Evolutionary conservation across 2,888 invertebrate species (phyloP).

Genomic region (Ectemnius continuus): DNA sequence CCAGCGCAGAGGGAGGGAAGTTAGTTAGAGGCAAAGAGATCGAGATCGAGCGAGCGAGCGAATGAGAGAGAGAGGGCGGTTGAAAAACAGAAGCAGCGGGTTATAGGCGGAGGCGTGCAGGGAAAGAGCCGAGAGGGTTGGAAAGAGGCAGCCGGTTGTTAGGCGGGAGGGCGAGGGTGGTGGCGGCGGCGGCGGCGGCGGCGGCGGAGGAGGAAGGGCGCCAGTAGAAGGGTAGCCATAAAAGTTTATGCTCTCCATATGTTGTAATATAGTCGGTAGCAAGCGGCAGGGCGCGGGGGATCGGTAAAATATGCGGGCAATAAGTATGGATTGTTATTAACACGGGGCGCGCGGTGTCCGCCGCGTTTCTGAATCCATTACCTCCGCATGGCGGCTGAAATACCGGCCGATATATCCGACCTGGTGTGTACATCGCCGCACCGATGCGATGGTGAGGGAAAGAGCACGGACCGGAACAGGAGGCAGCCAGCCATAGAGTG

Average conservation of each 20-base stretch:
- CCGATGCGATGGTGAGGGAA: constrained; percentile 61
- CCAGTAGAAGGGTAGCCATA: constrained; percentile 77
- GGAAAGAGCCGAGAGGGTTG: constrained; percentile 41
- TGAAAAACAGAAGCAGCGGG: neutral
- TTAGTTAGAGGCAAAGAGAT: no score
- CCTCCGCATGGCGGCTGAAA: constrained; percentile 78
- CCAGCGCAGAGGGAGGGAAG: no score
- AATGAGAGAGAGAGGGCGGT: neutral
- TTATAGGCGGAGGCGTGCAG: constrained; percentile 19
- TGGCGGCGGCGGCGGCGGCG: constrained; percentile 46
- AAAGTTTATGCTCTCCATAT: constrained; percentile 79
- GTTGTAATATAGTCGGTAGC: constrained; percentile 78
- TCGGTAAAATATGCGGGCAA: constrained; percentile 79
- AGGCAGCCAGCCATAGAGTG: neutral
- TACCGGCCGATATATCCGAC: constrained; percentile 78
- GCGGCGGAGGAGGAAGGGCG: constrained; percentile 50
- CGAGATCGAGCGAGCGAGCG: no score
- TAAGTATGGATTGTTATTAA: constrained; percentile 79
- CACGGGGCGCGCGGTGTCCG: constrained; percentile 78
- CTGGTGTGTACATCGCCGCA: constrained; percentile 73
- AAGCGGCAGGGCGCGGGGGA: constrained; percentile 73
- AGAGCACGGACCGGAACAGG: constrained; percentile 31
- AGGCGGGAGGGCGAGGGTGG: no score
- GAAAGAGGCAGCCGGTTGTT: constrained; percentile 56
- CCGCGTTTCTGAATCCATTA: constrained; percentile 78